Evolutionary conservation across 2,113 vertebrate genomes (phyloP).

Genomic region (Gracilinanus agilis): DNA sequence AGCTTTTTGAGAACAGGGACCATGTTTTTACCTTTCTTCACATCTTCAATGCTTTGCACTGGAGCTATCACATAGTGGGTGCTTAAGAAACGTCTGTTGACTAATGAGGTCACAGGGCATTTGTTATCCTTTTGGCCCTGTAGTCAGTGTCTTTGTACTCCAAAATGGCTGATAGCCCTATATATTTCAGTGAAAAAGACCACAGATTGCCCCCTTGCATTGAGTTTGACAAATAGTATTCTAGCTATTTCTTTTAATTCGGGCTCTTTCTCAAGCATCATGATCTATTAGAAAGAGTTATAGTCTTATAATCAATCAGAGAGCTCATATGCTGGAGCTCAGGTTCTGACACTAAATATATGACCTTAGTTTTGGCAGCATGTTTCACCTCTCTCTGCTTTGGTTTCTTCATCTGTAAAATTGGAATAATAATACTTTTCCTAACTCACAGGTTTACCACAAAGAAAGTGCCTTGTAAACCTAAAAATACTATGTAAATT

Average conservation of each 20-base stretch:
- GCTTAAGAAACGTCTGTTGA: neutral
- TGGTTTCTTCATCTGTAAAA: conserved; percentile 20
- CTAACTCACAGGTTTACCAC: neutral
- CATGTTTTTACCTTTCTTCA: neutral
- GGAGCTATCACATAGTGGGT: neutral
- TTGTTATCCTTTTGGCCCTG: neutral
- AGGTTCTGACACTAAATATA: neutral
- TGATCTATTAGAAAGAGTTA: neutral
- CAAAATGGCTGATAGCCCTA: neutral
- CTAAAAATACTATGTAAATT: neutral
- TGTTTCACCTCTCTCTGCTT: neutral
- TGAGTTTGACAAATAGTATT: neutral
- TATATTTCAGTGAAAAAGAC: neutral
- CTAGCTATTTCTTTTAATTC: neutral
- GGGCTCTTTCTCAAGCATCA: neutral
- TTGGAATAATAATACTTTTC: neutral
- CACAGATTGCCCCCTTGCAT: neutral
- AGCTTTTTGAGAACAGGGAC: neutral
- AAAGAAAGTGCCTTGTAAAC: neutral
- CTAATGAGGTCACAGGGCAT: neutral
- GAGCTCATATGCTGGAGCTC: neutral
- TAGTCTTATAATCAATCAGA: neutral
- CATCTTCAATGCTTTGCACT: neutral
- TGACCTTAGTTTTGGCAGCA: neutral
- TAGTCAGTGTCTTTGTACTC: neutral